Evolutionary conservation across 2,888 invertebrate genomes (phyloP).

Genomic region (Megaustenia siamemsis): DNA sequence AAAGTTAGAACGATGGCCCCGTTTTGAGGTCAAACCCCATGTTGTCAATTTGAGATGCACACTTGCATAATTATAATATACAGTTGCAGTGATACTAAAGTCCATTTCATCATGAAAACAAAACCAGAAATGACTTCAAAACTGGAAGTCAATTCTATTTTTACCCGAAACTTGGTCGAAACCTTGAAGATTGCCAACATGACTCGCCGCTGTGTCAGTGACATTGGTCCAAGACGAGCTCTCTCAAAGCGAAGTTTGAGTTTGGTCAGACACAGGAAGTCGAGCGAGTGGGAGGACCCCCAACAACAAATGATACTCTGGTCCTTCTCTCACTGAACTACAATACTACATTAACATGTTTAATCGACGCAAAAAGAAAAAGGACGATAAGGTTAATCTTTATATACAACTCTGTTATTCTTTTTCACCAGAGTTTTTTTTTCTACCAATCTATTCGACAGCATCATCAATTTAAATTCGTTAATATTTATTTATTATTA

Average conservation of each 20-base stretch:
- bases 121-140: neutral
- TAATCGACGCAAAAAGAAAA: conserved; percentile 48
- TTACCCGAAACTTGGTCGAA: conserved; percentile 63
- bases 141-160: neutral
- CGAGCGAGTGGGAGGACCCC: conserved; percentile 51
- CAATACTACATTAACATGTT: conserved; percentile 36
- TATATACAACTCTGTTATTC: neutral
- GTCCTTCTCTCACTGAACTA: too few relatives aligned
- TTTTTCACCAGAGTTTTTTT: too few relatives aligned
- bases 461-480: too few relatives aligned
- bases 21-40: too few relatives aligned
- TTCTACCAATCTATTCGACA: too few relatives aligned
- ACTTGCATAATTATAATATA: too few relatives aligned
- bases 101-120: neutral
- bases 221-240: conserved; percentile 52
- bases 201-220: conserved; percentile 57
- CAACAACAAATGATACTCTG: neutral
- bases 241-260: conserved; percentile 10
- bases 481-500: too few relatives aligned
- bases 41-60: too few relatives aligned
- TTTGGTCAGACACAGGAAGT: neutral
- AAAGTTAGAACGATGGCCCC: too few relatives aligned
- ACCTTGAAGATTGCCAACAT: conserved; percentile 65
- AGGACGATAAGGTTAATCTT: conserved; percentile 48
- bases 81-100: neutral